Evolutionary conservation across 2,888 invertebrate species (phyloP).

Genomic region (Rhorus exstirpatorius): DNA sequence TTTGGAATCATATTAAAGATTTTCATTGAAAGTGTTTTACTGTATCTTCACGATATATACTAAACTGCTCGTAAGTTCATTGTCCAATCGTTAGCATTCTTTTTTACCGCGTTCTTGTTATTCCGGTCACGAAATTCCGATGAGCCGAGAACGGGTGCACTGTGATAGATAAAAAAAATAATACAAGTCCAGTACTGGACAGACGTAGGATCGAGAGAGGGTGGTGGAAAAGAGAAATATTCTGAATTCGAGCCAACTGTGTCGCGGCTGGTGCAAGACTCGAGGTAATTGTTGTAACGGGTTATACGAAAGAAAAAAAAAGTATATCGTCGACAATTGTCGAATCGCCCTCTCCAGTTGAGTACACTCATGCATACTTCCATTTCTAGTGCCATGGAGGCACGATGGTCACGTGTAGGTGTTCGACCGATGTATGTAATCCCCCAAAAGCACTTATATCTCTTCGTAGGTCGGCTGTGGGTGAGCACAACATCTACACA

Average conservation of each 20-base stretch:
- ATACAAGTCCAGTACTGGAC: constrained; percentile 5
- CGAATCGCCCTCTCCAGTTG: constrained; percentile 41
- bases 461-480: constrained; percentile 44
- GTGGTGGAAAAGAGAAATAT: constrained; percentile 59
- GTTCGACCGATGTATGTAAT: constrained; percentile 51
- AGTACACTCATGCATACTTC: constrained; percentile 44
- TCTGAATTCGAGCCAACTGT: constrained; percentile 77
- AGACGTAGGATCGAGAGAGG: constrained; percentile 46
- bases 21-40: background rate
- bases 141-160: constrained; percentile 36
- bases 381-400: constrained; percentile 5
- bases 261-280: constrained; percentile 49
- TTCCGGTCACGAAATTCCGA: constrained; percentile 51
- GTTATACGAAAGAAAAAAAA: constrained; percentile 9
- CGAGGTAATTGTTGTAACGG: constrained; percentile 61
- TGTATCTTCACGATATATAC: background rate
- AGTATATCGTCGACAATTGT: constrained; percentile 51
- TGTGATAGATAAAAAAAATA: constrained; percentile 16
- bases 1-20: background rate
- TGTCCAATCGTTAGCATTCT: constrained; percentile 1
- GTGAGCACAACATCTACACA: constrained; percentile 18
- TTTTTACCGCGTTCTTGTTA: constrained; percentile 28
- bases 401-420: constrained; percentile 36
- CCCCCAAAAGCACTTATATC: constrained; percentile 52
- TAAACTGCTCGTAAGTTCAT: constrained; percentile 2